Percentiles rank a stretch among this genome's conserved stretches.
Evolutionary conservation across 1,140 invertebrate genomes (phyloP).

Genomic region (Hyles euphorbiae): DNA sequence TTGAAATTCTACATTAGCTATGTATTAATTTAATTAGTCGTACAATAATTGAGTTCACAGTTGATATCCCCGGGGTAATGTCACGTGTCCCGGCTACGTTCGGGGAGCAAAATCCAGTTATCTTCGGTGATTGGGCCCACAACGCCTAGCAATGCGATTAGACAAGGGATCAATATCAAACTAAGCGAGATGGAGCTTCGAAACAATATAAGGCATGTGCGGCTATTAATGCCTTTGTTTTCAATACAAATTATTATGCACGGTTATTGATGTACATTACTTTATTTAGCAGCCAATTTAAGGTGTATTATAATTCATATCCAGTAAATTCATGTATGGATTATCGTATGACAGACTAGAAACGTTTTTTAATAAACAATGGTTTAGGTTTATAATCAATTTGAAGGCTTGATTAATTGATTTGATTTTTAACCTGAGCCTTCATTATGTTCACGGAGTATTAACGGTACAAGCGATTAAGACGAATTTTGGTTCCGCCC

Average conservation of each 20-base stretch:
- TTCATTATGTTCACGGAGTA: neutral
- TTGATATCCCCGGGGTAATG: conserved; percentile 33
- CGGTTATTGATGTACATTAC: neutral
- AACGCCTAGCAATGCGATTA: conserved; percentile 46
- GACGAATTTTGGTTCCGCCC: conserved; percentile 10
- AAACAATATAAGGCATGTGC: conserved; percentile 27
- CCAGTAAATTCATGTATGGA: too few relatives aligned
- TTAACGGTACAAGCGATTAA: conserved; percentile 11
- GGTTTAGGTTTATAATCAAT: too few relatives aligned
- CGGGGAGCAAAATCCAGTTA: conserved; percentile 42
- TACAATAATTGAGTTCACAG: conserved; percentile 38
- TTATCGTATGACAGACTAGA: too few relatives aligned
- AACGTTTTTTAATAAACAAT: too few relatives aligned
- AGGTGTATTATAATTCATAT: too few relatives aligned
- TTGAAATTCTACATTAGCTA: conserved; percentile 14
- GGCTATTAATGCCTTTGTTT: conserved; percentile 16
- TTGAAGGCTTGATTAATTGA: too few relatives aligned
- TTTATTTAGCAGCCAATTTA: conserved; percentile 1
- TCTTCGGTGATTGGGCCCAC: conserved; percentile 42
- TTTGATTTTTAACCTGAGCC: too few relatives aligned
- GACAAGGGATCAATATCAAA: conserved; percentile 39
- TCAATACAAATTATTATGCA: neutral
- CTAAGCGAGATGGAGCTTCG: conserved; percentile 27
- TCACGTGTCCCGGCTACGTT: conserved; percentile 32
- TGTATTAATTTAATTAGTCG: conserved; percentile 37